A percentile compares a stretch with the other conserved stretches of the same genome.
Conservation (phyloP, 2,888 invertebrate genomes). For the Epinotia demarniana region DNA sequence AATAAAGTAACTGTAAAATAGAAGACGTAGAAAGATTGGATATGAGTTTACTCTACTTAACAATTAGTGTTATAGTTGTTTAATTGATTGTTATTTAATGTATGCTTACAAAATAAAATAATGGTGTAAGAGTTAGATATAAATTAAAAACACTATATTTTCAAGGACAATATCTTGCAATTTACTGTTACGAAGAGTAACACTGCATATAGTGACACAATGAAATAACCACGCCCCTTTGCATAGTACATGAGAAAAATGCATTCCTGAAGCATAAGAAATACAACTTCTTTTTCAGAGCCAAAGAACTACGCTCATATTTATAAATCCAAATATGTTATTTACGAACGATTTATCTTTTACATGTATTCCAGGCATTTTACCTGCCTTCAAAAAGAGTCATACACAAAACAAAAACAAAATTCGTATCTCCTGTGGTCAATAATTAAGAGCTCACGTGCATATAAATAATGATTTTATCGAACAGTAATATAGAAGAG, state of each 20-base stretch:
- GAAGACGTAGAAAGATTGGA: background rate
- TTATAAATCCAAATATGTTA: background rate
- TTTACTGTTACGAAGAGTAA: too few relatives aligned
- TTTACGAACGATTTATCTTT: background rate
- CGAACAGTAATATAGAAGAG: too few relatives aligned
- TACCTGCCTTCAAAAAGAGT: background rate
- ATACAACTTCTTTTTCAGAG: background rate
- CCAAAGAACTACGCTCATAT: background rate
- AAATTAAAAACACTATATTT: too few relatives aligned
- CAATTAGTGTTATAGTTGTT: background rate
- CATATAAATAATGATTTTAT: too few relatives aligned
- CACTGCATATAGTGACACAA: background rate
- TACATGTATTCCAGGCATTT: too few relatives aligned
- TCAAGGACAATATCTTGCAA: too few relatives aligned
- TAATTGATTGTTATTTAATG: background rate
- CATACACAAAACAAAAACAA: too few relatives aligned
- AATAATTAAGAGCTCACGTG: too few relatives aligned
- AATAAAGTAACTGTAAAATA: background rate
- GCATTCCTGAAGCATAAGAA: too few relatives aligned
- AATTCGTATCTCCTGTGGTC: too few relatives aligned
- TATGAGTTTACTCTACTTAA: background rate
- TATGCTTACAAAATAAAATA: background rate
- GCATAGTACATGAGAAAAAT: background rate
- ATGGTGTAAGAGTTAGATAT: background rate
- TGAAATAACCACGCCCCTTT: background rate